Evolutionary conservation across 2,888 invertebrate species (phyloP), one percentile per base, ranked within the genome.

Genomic region (Erebia epiphron): DNA sequence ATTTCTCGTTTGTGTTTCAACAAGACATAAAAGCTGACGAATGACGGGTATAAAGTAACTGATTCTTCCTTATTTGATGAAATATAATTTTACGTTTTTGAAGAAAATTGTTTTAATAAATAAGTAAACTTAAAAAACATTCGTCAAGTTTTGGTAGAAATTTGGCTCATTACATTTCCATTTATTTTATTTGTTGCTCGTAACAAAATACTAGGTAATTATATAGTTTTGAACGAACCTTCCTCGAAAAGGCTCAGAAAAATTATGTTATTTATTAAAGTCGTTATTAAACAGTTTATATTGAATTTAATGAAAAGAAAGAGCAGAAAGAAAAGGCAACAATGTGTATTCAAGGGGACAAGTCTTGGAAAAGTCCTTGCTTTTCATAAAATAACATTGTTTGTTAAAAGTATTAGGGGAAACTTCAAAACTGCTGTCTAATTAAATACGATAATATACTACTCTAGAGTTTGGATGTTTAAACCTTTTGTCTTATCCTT

Each of bases 401-500:
- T 52, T 16, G 64, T 35, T 26, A 49, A 64, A 50, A 63, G 50
- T 64, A 64, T 16, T 52, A 63, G 1, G 35, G 50, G 64, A 61
- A 54, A 57, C 46, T 58, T 67, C 49, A 68, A 66, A 73, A 70
- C 54, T 69, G 62, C 52, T 64, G 21, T 43, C 68, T 64, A 68
- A 69, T 74, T 62, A 72, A 74, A 71, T 61, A 26, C 35, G 64
- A 56, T 57, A 49, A 49, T 52, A 52, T 52, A 52, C 57, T 64
- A 5, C 35, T 67, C 62, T 50, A 61, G 26, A 26, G 35, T 70
- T 67, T 18, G 58, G 67, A 35, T 68, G 18, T 69, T 69, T 68
- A 67, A 70, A 54, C 64, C 75, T 73, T 71, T 77, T 76, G 75
- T 76, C 67, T 72, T 70, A 62, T 62, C 65, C 73, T 67, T 62